A percentile compares a stretch with the other conserved stretches of the same genome.
phyloP scores from a whole-genome alignment of 2,888 invertebrate species.

The Tenthredo notha region DNA sequence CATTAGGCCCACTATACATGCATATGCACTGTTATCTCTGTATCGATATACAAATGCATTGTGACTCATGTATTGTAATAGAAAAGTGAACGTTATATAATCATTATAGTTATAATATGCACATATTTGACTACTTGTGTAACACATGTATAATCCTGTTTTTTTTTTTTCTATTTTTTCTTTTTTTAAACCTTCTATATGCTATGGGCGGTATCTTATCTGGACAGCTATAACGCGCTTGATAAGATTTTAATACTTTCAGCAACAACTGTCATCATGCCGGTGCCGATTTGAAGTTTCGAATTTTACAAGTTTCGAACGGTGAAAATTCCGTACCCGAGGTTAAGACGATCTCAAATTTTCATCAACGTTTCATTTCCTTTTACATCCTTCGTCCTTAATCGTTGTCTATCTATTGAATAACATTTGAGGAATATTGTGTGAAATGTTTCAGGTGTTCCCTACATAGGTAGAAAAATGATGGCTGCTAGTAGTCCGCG shows the following conservation, averaged over 20 bases:
- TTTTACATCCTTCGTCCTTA: not conserved
- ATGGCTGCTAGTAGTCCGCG: slow-evolving; percentile 82
- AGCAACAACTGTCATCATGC: not conserved
- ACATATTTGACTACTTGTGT: not conserved
- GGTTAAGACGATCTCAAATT: too few relatives aligned
- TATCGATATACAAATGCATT: not conserved
- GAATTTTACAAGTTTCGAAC: too few relatives aligned
- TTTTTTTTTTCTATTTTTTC: not conserved
- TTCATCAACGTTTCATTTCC: not conserved
- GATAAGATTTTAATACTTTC: not conserved
- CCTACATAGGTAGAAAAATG: slow-evolving; percentile 84
- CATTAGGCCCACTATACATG: not conserved
- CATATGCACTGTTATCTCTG: not conserved
- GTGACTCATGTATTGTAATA: not conserved
- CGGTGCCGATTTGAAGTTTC: not conserved
- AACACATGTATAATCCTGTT: not conserved
- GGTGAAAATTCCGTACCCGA: too few relatives aligned
- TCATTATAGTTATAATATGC: not conserved
- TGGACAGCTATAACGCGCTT: not conserved
- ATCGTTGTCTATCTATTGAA: not conserved
- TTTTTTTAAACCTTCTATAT: not conserved
- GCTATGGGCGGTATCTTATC: not conserved
- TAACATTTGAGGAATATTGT: not conserved
- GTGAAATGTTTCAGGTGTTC: slow-evolving; percentile 80
- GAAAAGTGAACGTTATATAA: not conserved